Conservation (phyloP, 2,797 vertebrate genomes). For the Stomatorhinus walkeri region DNA sequence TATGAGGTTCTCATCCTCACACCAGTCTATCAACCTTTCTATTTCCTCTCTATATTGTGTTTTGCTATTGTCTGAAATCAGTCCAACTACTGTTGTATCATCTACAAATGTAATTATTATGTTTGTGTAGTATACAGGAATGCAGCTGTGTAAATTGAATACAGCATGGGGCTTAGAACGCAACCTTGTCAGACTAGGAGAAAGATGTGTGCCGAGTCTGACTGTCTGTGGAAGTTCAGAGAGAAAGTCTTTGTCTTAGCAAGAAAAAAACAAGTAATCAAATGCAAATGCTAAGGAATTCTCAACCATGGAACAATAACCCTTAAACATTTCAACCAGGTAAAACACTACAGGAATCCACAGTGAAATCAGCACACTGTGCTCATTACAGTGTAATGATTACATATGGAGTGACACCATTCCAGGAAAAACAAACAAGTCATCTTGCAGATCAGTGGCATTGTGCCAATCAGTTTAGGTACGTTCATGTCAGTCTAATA, state of each 20-base stretch:
- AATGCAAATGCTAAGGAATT: not conserved
- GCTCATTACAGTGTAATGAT: not conserved
- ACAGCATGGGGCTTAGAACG: not conserved
- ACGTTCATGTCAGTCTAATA: not conserved
- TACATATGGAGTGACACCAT: not conserved
- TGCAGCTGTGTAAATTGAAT: not conserved
- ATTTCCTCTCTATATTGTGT: too few relatives aligned
- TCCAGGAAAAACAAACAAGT: not conserved
- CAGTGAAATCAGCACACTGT: not conserved
- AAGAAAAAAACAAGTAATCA: not conserved
- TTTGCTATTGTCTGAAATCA: too few relatives aligned
- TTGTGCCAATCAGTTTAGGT: not conserved
- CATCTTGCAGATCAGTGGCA: not conserved
- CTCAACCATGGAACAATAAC: not conserved
- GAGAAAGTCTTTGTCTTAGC: too few relatives aligned
- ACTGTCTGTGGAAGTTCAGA: too few relatives aligned
- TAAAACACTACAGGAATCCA: not conserved
- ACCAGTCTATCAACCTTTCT: too few relatives aligned
- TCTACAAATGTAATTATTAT: too few relatives aligned
- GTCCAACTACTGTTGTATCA: too few relatives aligned
- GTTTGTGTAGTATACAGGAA: too few relatives aligned
- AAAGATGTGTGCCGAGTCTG: too few relatives aligned
- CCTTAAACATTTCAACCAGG: not conserved
- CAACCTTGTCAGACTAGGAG: too few relatives aligned
- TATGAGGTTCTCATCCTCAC: too few relatives aligned